Evolutionary conservation across 2,797 vertebrate species (phyloP), one percentile per base, ranked within the genome.

Genomic region (Capromys pilorides): DNA sequence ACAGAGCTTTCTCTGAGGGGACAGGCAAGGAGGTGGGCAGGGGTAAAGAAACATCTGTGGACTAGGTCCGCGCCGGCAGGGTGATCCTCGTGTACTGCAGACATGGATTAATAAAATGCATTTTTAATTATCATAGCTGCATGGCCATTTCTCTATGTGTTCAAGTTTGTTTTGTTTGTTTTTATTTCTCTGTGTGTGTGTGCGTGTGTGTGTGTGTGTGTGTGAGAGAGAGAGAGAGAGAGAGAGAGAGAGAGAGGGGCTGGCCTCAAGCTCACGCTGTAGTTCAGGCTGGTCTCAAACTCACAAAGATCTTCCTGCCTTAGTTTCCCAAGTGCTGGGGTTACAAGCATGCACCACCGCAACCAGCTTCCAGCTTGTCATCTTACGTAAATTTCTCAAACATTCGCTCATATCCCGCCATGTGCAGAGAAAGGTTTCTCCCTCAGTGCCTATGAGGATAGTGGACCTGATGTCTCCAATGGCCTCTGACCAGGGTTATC

Each of bases 341-440:
- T 57, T 57, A 57, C 54, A 57, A 57, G 54, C 54, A 57, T 18
- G 16, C 54, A 57, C 54, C 54, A 57, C 54, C 11, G 16, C 2
- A 18, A 14, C 54, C 5, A 14, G 54, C 54, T 57, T 57, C 54
- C 54, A 57, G 71, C 21, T 6, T 24, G 36, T 24, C 24, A 36
- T n/a, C 39, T 21, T 0, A 0, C 0, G 19, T 28, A 2, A 21
- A 21, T 0, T 12, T n/a, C 39, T 67, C 4, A 24, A 33, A 4
- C 41, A 1, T 3, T 11, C 61, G 1, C 1, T 6, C 6, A 2
- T 16, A 19, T 4, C 10, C 61, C 9, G 2, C 4, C 0, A 11
- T 8, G 31, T 2, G 16, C 9, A 75, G 81, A 71, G 18, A 21
- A 31, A 39, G 39, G 28, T 13, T 16, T 59, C 6, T 61, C 36